Conservation (phyloP, 2,113 vertebrate species). For the Nothoprocta pentlandii region DNA sequence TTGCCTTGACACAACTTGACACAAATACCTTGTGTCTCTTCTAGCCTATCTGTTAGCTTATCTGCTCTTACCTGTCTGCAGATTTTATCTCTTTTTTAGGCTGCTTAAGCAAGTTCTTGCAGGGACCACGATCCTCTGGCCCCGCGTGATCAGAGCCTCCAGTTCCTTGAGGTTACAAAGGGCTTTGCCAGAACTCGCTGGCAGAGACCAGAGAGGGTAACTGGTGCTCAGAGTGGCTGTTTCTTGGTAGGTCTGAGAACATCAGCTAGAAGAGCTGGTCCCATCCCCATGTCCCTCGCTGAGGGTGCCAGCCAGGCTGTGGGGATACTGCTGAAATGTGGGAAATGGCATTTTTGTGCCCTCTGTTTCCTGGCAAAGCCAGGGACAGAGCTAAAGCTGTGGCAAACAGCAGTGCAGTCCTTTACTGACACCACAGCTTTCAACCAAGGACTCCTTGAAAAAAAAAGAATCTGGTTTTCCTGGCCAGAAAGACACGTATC, state of each 20-base stretch:
- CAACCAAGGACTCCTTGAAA: background rate
- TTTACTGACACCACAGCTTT: background rate
- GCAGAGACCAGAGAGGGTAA: background rate
- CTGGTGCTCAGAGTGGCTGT: background rate
- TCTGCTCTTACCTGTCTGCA: too few species aligned
- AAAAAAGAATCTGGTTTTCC: background rate
- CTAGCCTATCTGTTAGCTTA: too few species aligned
- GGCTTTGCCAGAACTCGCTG: background rate
- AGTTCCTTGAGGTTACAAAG: background rate
- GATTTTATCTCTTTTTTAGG: background rate
- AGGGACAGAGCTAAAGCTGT: background rate
- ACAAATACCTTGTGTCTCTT: background rate
- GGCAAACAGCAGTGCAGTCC: background rate
- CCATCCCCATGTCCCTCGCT: background rate
- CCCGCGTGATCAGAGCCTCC: background rate
- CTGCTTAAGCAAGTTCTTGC: background rate
- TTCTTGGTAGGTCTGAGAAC: background rate
- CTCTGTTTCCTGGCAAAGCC: background rate
- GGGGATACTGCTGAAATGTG: background rate
- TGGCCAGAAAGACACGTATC: background rate
- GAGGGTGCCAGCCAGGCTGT: background rate
- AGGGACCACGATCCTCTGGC: background rate
- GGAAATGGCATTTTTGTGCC: background rate
- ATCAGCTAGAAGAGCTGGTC: background rate
- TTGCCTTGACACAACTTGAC: background rate